Percentiles rank a stretch among this genome's conserved stretches.
Conservation (phyloP, 2,888 invertebrate species). For the Apotomis turbidana region DNA sequence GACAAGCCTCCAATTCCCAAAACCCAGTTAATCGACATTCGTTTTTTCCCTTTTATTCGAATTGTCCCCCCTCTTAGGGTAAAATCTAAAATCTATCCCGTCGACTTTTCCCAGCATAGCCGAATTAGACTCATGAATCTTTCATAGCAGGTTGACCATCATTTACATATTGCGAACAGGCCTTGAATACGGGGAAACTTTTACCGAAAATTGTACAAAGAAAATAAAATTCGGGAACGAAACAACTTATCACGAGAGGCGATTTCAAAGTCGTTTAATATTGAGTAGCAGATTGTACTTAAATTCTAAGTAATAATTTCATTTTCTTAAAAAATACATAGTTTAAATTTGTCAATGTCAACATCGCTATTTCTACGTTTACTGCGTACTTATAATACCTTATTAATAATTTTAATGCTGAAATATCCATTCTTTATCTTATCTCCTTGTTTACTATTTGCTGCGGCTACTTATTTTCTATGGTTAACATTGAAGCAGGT, state of each 20-base stretch:
- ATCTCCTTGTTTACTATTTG: too few relatives aligned
- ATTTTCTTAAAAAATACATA: too few relatives aligned
- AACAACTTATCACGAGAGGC: conserved; percentile 8
- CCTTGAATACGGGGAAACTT: conserved; percentile 26
- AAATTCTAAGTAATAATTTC: not conserved
- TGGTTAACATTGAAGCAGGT: too few relatives aligned
- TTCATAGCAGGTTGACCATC: conserved; percentile 56
- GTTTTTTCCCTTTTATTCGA: too few relatives aligned
- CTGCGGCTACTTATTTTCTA: too few relatives aligned
- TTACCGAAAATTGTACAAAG: conserved; percentile 29
- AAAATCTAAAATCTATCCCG: conserved; percentile 49
- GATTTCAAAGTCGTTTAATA: not conserved
- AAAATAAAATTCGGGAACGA: conserved; percentile 20
- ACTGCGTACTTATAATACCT: too few relatives aligned
- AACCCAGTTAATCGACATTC: not conserved
- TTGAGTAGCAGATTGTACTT: not conserved
- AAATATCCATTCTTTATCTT: too few relatives aligned
- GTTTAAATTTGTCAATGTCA: too few relatives aligned
- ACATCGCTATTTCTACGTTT: too few relatives aligned
- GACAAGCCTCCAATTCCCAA: not conserved
- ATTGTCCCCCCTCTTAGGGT: not conserved
- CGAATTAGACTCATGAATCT: conserved; percentile 61
- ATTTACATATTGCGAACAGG: conserved; percentile 55
- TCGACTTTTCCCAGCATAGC: conserved; percentile 49
- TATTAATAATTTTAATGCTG: too few relatives aligned